Percentiles rank a stretch among this genome's conserved stretches.
Conservation (phyloP, 2,888 invertebrate species). For the Brachyopa scutellaris region DNA sequence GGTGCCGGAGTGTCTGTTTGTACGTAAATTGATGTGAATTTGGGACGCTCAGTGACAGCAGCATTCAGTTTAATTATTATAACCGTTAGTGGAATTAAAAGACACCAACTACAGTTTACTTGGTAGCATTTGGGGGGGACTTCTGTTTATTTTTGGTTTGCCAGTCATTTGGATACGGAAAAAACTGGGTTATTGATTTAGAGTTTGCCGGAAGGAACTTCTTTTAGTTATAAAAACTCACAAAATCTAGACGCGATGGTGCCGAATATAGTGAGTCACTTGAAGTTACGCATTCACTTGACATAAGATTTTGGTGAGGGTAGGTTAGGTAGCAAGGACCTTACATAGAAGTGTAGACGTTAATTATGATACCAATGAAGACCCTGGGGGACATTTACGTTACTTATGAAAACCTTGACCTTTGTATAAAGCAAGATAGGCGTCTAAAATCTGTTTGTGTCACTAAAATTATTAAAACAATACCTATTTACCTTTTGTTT, state of each 20-base stretch:
- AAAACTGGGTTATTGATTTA: constrained; percentile 12
- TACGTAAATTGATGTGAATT: constrained; percentile 33
- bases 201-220: constrained; percentile 8
- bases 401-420: no score
- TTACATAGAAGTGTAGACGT: no score
- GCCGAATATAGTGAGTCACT: constrained; percentile 31
- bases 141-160: background rate
- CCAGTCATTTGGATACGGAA: background rate
- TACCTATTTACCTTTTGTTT: no score
- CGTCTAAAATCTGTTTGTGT: no score
- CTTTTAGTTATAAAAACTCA: constrained; percentile 13
- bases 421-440: no score
- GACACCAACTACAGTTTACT: constrained; percentile 29
- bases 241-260: constrained; percentile 21
- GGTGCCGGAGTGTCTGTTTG: constrained; percentile 25
- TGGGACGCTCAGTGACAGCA: constrained; percentile 14
- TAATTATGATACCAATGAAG: no score
- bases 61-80: constrained; percentile 6
- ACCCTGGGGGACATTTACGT: no score
- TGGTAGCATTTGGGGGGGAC: background rate
- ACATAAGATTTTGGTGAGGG: no score
- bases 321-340: no score
- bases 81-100: background rate
- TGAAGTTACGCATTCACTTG: constrained; percentile 14
- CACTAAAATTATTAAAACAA: no score